Conservation (phyloP, 2,888 invertebrate genomes). For the Leucoma salicis region DNA sequence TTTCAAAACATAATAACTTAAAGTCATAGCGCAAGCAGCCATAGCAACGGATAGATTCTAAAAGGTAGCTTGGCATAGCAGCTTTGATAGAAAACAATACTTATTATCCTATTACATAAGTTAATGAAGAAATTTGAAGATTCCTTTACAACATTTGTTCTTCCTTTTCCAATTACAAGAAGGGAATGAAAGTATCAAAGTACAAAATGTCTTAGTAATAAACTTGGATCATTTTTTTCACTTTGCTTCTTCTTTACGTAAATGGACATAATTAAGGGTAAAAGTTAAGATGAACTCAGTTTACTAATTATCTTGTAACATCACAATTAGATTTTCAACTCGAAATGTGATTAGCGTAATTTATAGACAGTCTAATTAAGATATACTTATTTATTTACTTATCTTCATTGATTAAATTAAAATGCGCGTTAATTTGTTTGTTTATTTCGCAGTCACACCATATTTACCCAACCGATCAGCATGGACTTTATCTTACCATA, state of each 20-base stretch:
- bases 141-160: constrained; percentile 50
- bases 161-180: constrained; percentile 51
- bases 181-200: constrained; percentile 47
- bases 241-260: constrained; percentile 36
- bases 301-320: constrained; percentile 43
- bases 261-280: constrained; percentile 43
- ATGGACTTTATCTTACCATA: too few relatives aligned
- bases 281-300: constrained; percentile 44
- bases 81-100: constrained; percentile 57
- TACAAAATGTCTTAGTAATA: constrained; percentile 43
- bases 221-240: constrained; percentile 43
- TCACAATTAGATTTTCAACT: constrained; percentile 34
- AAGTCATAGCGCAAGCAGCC: too few relatives aligned
- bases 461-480: too few relatives aligned
- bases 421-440: too few relatives aligned
- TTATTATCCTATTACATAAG: constrained; percentile 58
- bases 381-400: too few relatives aligned
- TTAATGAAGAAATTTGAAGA: constrained; percentile 57
- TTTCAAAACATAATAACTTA: too few relatives aligned
- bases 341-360: constrained; percentile 6
- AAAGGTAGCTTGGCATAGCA: too few relatives aligned
- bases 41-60: too few relatives aligned
- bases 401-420: too few relatives aligned
- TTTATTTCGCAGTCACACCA: too few relatives aligned
- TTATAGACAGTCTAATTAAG: background rate